Percentiles rank a stretch among this genome's conserved stretches.
phyloP scores from a whole-genome alignment of 1,140 invertebrate genomes.

The Brachionus angularis region DNA sequence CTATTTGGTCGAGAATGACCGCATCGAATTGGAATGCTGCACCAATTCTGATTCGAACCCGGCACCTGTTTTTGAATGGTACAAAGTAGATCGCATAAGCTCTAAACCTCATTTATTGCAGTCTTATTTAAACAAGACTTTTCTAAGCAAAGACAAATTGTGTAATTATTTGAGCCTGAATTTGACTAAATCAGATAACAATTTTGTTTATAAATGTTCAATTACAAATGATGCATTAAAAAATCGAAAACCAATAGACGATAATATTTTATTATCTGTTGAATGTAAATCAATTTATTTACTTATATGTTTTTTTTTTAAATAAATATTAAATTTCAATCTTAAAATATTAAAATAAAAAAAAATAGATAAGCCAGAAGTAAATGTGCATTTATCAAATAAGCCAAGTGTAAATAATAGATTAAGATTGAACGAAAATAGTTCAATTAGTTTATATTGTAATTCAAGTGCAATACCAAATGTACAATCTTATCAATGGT shows the following conservation, averaged over 20 bases:
- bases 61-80: slow-evolving; percentile 18
- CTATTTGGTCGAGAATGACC: neutral
- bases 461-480: slow-evolving; percentile 11
- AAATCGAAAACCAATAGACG: slow-evolving; percentile 2
- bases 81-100: neutral
- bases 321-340: neutral
- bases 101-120: neutral
- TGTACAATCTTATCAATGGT: slow-evolving; percentile 29
- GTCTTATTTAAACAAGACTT: neutral
- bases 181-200: slow-evolving; percentile 14
- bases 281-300: slow-evolving; percentile 26
- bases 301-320: neutral
- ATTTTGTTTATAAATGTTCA: slow-evolving; percentile 37
- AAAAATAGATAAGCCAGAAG: slow-evolving; percentile 42
- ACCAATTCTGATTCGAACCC: slow-evolving; percentile 21
- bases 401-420: neutral
- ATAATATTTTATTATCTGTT: slow-evolving; percentile 27
- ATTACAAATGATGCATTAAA: slow-evolving; percentile 19
- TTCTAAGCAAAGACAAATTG: neutral
- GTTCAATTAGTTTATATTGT: slow-evolving; percentile 3
- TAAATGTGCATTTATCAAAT: slow-evolving; percentile 21
- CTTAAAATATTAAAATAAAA: neutral
- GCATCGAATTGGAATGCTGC: slow-evolving; percentile 15
- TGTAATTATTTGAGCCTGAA: neutral
- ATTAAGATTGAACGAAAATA: slow-evolving; percentile 28